Conservation (phyloP, 1,140 invertebrate genomes). For the Drosophila sproati region DNA sequence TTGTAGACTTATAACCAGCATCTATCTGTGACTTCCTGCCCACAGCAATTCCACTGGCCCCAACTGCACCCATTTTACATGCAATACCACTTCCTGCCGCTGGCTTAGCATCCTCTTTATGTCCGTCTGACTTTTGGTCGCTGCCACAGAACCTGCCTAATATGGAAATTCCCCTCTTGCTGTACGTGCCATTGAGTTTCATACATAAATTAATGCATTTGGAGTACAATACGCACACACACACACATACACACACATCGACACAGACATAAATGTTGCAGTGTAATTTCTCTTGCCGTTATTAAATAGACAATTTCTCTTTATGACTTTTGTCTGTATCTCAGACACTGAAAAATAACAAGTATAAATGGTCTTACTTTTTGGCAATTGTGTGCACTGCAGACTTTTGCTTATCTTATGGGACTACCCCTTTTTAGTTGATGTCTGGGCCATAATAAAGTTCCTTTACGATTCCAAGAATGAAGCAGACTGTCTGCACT, state of each 20-base stretch:
- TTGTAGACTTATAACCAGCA: slow-evolving; percentile 32
- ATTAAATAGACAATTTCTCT: slow-evolving; percentile 78
- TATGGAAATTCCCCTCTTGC: slow-evolving; percentile 24
- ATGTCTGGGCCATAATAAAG: not conserved
- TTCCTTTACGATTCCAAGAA: not conserved
- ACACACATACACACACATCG: slow-evolving; percentile 35
- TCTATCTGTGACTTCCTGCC: slow-evolving; percentile 24
- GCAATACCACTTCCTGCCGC: slow-evolving; percentile 53
- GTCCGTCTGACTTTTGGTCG: slow-evolving; percentile 67
- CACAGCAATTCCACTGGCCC: slow-evolving; percentile 2
- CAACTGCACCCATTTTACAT: slow-evolving; percentile 14
- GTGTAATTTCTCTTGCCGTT: slow-evolving; percentile 78
- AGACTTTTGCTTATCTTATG: slow-evolving; percentile 69
- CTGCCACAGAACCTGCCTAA: slow-evolving; percentile 15
- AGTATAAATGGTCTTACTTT: slow-evolving; percentile 33
- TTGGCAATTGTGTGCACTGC: slow-evolving; percentile 72
- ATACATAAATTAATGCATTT: slow-evolving; percentile 80
- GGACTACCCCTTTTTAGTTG: slow-evolving; percentile 23
- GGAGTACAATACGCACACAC: slow-evolving; percentile 61
- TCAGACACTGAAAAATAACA: slow-evolving; percentile 11
- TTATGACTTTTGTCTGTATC: slow-evolving; percentile 57
- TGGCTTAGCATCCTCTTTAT: slow-evolving; percentile 68
- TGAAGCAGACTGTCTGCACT: not conserved
- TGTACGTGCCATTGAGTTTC: slow-evolving; percentile 68
- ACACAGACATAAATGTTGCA: slow-evolving; percentile 61